Percentiles rank a stretch among this genome's conserved stretches.
These are phyloP conservation scores for Labeo rohita DNA, from an alignment of 2,113 vertebrate species.

Conservation along the genomic window DNA sequence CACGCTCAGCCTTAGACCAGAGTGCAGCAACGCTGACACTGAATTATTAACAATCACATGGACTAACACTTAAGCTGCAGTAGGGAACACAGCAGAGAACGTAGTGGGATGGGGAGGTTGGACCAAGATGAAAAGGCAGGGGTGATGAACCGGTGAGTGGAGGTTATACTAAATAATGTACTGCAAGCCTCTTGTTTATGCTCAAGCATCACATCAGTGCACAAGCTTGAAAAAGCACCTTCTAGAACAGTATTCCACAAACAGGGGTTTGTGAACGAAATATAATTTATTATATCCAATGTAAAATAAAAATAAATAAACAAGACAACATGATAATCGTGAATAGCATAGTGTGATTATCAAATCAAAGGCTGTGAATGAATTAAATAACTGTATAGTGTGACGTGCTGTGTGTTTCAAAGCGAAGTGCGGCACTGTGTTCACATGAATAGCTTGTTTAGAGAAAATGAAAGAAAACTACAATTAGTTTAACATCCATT, in stretches of 20 bases:
- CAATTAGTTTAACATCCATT: neutral
- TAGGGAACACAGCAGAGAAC: neutral
- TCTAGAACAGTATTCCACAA: neutral
- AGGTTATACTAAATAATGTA: neutral
- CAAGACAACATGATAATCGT: too few species aligned
- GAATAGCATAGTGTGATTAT: too few species aligned
- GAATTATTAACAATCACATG: constrained; percentile 72
- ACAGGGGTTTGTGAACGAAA: too few species aligned
- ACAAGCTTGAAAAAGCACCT: neutral
- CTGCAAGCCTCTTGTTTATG: neutral
- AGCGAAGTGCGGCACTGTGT: too few species aligned
- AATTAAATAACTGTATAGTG: neutral
- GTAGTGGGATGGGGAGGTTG: neutral
- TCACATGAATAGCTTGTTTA: too few species aligned
- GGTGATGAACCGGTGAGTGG: constrained; percentile 1
- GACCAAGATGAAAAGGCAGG: neutral
- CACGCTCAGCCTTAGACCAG: constrained; percentile 58
- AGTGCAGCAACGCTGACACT: constrained; percentile 64
- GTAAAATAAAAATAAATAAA: neutral
- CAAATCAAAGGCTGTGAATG: too few species aligned
- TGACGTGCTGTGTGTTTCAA: too few species aligned
- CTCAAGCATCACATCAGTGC: neutral
- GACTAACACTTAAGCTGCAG: constrained; percentile 48
- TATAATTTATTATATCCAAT: too few species aligned
- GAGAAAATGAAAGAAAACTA: too few species aligned